Conservation (phyloP, 2,797 vertebrate genomes). For the Chelon labrosus region DNA sequence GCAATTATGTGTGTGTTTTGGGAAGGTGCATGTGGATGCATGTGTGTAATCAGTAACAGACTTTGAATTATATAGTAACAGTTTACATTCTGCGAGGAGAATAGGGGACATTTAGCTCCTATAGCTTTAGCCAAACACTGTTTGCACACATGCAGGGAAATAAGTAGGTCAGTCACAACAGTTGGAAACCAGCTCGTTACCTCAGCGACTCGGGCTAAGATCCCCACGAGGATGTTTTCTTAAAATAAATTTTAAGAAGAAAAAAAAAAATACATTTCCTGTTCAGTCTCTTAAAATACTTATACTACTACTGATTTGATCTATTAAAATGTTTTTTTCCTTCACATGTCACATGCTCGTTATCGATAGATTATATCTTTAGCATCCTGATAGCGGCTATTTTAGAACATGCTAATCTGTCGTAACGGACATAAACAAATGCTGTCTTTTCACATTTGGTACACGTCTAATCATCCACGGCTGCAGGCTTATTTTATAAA, state of each 20-base stretch:
- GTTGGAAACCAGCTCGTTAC: conserved; percentile 3
- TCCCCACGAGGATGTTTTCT: background rate
- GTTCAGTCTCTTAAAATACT: too few relatives aligned
- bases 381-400: conserved; percentile 2
- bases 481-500: too few relatives aligned
- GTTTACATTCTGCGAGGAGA: conserved; percentile 23
- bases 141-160: conserved; percentile 14
- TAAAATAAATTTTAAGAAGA: too few relatives aligned
- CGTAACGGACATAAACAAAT: too few relatives aligned
- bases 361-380: background rate
- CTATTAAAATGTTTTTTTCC: too few relatives aligned
- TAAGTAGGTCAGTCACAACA: conserved; percentile 15
- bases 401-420: background rate
- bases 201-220: background rate
- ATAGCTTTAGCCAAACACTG: conserved; percentile 11
- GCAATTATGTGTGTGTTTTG: conserved; percentile 65
- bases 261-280: background rate
- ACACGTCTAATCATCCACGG: too few relatives aligned
- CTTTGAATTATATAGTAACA: conserved; percentile 47
- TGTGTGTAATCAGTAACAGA: conserved; percentile 50
- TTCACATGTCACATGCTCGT: too few relatives aligned
- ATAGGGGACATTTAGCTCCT: conserved; percentile 12
- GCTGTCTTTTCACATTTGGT: too few relatives aligned
- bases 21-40: conserved; percentile 44
- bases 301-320: too few relatives aligned